Percentiles rank a stretch among this genome's conserved stretches.
phyloP scores from a whole-genome alignment of 1,140 invertebrate genomes.

The Drosophila rufa region DNA sequence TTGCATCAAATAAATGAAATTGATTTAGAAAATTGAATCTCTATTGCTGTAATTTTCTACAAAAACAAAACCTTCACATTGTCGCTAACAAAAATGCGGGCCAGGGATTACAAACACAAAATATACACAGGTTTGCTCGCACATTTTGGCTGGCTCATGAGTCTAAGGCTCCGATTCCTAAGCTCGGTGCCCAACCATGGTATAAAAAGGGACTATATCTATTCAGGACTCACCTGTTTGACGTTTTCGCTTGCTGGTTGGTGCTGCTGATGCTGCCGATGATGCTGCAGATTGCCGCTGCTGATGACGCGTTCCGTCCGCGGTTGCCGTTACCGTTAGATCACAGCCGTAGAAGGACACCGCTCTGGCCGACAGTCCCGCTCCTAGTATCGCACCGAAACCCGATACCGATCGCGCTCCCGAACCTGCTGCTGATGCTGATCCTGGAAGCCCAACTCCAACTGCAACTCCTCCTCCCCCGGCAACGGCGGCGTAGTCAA shows the following conservation, averaged over 20 bases:
- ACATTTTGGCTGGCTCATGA: not conserved
- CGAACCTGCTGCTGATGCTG: slow-evolving; percentile 14
- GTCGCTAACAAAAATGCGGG: no score
- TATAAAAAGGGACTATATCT: not conserved
- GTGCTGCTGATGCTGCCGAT: slow-evolving; percentile 21
- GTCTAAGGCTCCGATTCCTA: not conserved
- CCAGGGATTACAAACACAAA: not conserved
- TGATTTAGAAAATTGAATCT: no score
- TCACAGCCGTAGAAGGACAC: slow-evolving; percentile 59
- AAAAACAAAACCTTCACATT: no score
- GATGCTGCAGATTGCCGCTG: slow-evolving; percentile 45
- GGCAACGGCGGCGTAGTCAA: slow-evolving; percentile 73
- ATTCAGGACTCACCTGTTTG: slow-evolving; percentile 62
- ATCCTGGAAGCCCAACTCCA: slow-evolving; percentile 9
- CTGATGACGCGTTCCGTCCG: slow-evolving; percentile 14
- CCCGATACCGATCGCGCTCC: slow-evolving; percentile 6
- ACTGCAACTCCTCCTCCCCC: slow-evolving; percentile 34
- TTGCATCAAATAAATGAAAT: not conserved
- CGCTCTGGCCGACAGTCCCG: slow-evolving; percentile 30
- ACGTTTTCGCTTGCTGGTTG: slow-evolving; percentile 68
- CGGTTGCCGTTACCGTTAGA: slow-evolving; percentile 55
- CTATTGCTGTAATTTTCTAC: no score
- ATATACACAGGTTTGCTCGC: no score
- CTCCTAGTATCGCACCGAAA: slow-evolving; percentile 29
- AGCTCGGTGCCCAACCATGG: not conserved